Evolutionary conservation across 1,140 invertebrate genomes (phyloP).

Genomic region (Drosophila ercepeae): DNA sequence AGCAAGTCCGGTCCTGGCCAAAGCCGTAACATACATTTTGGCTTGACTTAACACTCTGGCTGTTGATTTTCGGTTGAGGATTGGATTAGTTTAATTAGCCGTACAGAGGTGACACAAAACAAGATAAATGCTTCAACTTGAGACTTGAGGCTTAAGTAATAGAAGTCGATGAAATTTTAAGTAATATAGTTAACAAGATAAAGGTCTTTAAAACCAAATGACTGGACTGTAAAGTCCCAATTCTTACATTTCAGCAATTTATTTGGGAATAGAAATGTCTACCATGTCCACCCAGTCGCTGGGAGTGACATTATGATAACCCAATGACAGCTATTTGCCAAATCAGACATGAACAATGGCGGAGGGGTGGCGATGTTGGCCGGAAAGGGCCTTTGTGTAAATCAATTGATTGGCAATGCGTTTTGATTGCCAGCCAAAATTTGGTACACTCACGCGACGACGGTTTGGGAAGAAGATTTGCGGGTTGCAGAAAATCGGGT

Average conservation of each 20-base stretch:
- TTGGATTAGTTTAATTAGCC: conserved; percentile 57
- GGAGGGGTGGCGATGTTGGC: conserved; percentile 1
- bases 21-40: conserved; percentile 5
- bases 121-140: conserved; percentile 15
- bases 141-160: too few species aligned
- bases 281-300: conserved; percentile 13
- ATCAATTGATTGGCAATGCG: conserved; percentile 79
- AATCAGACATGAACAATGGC: conserved; percentile 52
- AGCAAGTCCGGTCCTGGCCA: conserved; percentile 19
- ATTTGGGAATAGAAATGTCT: conserved; percentile 40
- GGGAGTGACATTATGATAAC: conserved; percentile 65
- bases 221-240: too few species aligned
- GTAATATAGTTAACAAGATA: not conserved
- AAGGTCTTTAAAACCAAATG: too few species aligned
- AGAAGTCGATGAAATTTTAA: not conserved
- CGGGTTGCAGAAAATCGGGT: too few species aligned
- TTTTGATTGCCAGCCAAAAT: conserved; percentile 75
- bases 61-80: conserved; percentile 36
- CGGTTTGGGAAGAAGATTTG: conserved; percentile 9
- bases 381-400: conserved; percentile 50
- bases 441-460: conserved; percentile 55
- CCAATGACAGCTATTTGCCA: conserved; percentile 72
- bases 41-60: conserved; percentile 41
- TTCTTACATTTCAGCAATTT: too few species aligned
- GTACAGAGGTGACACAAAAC: conserved; percentile 26